Conservation (phyloP, 1,140 invertebrate species). For the Drosophila lacteicornis region DNA sequence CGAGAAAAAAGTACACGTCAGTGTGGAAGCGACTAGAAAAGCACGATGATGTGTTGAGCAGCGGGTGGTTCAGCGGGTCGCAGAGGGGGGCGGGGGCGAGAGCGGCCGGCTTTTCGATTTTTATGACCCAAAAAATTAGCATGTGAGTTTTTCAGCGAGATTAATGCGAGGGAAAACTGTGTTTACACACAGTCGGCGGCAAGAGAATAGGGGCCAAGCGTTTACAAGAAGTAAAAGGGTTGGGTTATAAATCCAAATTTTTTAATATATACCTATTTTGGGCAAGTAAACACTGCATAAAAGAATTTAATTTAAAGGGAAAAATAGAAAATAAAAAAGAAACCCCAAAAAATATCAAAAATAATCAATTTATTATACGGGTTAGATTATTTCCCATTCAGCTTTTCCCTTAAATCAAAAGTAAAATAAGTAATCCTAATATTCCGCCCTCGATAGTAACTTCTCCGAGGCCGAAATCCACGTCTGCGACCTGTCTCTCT, state of each 20-base stretch:
- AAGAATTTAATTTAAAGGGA: no score
- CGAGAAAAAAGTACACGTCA: slow-evolving; percentile 75
- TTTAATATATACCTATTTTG: no score
- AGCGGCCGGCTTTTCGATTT: slow-evolving; percentile 36
- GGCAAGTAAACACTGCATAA: no score
- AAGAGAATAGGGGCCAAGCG: background rate
- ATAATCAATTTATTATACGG: no score
- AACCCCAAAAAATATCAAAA: no score
- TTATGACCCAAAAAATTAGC: slow-evolving; percentile 58
- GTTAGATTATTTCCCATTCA: no score
- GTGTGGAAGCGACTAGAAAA: slow-evolving; percentile 59
- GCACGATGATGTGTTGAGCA: slow-evolving; percentile 7
- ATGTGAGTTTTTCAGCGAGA: slow-evolving; percentile 45
- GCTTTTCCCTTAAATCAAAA: no score
- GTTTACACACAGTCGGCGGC: slow-evolving; percentile 33
- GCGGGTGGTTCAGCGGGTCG: background rate
- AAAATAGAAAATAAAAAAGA: no score
- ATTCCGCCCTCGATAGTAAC: background rate
- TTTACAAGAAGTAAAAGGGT: no score
- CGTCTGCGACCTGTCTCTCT: background rate
- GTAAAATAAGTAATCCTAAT: background rate
- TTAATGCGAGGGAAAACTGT: slow-evolving; percentile 44
- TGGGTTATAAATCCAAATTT: no score
- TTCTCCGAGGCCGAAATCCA: slow-evolving; percentile 11
- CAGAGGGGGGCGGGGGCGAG: slow-evolving; percentile 1